phyloP scores from a whole-genome alignment of 2,888 invertebrate genomes.

The Sarcophaga subvicina region DNA sequence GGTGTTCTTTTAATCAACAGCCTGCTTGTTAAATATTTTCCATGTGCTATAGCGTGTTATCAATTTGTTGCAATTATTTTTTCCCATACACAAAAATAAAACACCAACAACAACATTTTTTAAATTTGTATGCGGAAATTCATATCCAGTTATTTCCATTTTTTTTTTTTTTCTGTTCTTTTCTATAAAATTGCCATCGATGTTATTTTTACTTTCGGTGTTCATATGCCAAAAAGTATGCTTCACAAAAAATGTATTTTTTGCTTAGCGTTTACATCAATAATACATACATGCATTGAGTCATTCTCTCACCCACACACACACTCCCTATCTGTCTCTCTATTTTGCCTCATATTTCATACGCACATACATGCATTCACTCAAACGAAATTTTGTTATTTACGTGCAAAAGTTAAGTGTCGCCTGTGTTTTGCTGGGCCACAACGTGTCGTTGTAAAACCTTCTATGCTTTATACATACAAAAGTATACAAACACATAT shows the following conservation, averaged over 20 bases:
- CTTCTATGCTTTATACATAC: no score
- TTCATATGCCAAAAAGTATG: conserved; percentile 54
- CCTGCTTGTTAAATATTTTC: no score
- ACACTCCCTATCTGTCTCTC: background rate
- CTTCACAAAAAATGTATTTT: background rate
- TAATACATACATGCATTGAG: background rate
- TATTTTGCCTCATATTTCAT: no score
- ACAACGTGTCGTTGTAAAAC: no score
- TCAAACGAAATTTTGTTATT: conserved; percentile 49
- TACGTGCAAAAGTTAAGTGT: conserved; percentile 65
- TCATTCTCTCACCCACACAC: background rate
- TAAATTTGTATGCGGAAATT: conserved; percentile 47
- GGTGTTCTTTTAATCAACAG: no score
- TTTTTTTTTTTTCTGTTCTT: conserved; percentile 7
- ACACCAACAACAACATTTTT: background rate
- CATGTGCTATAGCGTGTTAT: no score
- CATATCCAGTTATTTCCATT: conserved; percentile 14
- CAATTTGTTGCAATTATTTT: no score
- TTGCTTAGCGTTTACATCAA: background rate
- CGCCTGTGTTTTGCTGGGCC: conserved; percentile 50
- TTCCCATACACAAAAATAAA: no score
- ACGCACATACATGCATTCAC: background rate
- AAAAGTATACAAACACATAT: no score
- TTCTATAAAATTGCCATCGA: background rate
- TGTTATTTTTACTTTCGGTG: background rate